Base-by-base conservation (phyloP, 2,113 vertebrate species). In the Saimiri boliviensis region DNA sequence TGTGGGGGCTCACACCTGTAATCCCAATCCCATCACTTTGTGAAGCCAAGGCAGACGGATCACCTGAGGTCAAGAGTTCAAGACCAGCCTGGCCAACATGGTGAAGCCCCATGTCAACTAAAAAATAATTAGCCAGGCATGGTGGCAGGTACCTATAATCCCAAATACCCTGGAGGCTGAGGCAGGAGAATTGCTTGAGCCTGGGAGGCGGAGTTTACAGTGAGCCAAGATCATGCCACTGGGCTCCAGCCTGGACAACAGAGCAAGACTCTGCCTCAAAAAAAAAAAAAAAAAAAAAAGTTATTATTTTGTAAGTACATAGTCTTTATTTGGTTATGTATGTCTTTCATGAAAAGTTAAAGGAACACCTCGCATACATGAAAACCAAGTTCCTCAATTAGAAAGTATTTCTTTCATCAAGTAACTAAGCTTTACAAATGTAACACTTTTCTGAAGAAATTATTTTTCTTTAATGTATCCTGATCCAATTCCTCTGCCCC, bases 21-120 rank as follows among this genome's bases (percentile, higher is more conserved):
- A 32, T 63, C 12, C 27, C 27, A 63, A 63, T 63, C 27, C 60
- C 27, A 63, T 12, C 60, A 32, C 60, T 63, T 63, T 14, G 5
- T 5, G 5, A 32, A 27, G 27, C 60, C 60, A 63, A 63, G 27
- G 5, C 2, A 0, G 27, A 13, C 0, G 12, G 60, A 63, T 63
- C 12, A 30, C 27, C 2, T 32, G 60, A 63, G 11, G 12, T 63
- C 60, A 13, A 30, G 60, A 30, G 27, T 6, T 63, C 12, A 6
- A 32, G 60, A 63, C 12, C 60, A 63, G 27, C 60, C 60, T 32
- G 60, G 60, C 27, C 60, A 63, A 63, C 60, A 63, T 63, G 60
- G 60, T 63, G 27, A 63, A 30, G 60, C 60, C 27, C 60, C 0
- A 0, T 63, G 5, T 14, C 12, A 30, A 63, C 27, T 63, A 30